These are phyloP conservation scores for Pogonocherus hispidulus DNA, from an alignment of 2,888 invertebrate genomes.

Conservation along the genomic window DNA sequence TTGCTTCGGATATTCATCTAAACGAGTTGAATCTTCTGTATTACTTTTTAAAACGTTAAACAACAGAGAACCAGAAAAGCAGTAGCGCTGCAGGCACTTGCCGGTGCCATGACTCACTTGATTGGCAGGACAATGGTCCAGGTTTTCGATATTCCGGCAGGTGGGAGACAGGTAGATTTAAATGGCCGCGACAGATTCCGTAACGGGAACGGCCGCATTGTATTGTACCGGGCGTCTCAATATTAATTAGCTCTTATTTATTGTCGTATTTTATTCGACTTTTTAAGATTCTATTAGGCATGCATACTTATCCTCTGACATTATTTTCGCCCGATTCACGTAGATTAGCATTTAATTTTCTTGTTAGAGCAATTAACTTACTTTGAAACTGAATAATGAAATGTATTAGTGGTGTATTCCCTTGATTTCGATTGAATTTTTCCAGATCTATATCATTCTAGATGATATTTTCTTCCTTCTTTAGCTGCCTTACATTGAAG, in stretches of 20 bases:
- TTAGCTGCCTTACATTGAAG: no score
- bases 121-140: conserved; percentile 34
- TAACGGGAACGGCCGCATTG: conserved; percentile 24
- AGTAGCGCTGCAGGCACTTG: conserved; percentile 1
- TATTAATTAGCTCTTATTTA: neutral
- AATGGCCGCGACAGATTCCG: conserved; percentile 24
- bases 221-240: neutral
- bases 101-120: conserved; percentile 20
- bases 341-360: no score
- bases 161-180: conserved; percentile 31
- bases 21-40: neutral
- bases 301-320: no score
- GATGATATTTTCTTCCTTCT: no score
- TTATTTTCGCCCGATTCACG: no score
- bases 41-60: neutral
- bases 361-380: no score
- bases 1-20: conserved; percentile 5
- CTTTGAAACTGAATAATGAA: no score
- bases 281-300: no score
- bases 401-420: no score
- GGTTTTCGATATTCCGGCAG: conserved; percentile 30
- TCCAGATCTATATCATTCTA: no score
- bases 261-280: no score
- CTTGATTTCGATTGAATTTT: no score
- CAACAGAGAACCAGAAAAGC: neutral